A percentile compares a stretch with the other conserved stretches of the same genome.
phyloP scores from a whole-genome alignment of 2,888 invertebrate genomes.

The Drosophila anomelani region DNA sequence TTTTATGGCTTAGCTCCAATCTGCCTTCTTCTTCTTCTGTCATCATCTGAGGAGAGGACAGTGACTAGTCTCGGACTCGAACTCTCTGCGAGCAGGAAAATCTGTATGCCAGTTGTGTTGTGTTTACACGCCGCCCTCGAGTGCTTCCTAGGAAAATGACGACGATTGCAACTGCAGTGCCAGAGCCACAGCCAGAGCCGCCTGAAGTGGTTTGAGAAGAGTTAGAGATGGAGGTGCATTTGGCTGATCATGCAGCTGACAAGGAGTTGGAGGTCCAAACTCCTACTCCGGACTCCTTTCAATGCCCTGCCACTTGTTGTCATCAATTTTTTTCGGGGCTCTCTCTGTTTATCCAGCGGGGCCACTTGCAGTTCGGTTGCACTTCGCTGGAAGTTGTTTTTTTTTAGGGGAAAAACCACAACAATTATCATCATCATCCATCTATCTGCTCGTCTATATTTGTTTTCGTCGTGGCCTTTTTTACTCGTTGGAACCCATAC shows the following conservation, averaged over 20 bases:
- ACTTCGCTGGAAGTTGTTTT: constrained; percentile 59
- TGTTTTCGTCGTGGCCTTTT: constrained; percentile 54
- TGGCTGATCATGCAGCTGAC: constrained; percentile 71
- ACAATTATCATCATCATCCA: constrained; percentile 21
- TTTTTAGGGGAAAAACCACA: constrained; percentile 56
- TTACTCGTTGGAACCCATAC: constrained; percentile 61
- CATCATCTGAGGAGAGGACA: constrained; percentile 1
- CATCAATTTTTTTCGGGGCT: constrained; percentile 69
- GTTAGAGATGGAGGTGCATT: constrained; percentile 53
- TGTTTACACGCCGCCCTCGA: constrained; percentile 69
- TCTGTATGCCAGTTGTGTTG: constrained; percentile 58
- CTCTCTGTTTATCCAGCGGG: constrained; percentile 40
- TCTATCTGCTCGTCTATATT: constrained; percentile 51
- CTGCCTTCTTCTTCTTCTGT: constrained; percentile 4
- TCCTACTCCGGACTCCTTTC: constrained; percentile 56
- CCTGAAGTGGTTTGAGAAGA: constrained; percentile 57
- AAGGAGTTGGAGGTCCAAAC: constrained; percentile 28
- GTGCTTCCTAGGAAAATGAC: constrained; percentile 80
- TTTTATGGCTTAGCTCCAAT: constrained; percentile 36
- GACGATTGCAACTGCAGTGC: constrained; percentile 54
- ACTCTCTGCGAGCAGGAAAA: constrained; percentile 31
- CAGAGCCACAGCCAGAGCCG: constrained; percentile 28
- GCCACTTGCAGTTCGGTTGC: constrained; percentile 59
- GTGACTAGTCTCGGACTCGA: background rate
- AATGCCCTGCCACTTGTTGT: constrained; percentile 79